These are phyloP conservation scores for Eremophila alpestris DNA, from an alignment of 2,797 vertebrate genomes.

Conservation along the genomic window DNA sequence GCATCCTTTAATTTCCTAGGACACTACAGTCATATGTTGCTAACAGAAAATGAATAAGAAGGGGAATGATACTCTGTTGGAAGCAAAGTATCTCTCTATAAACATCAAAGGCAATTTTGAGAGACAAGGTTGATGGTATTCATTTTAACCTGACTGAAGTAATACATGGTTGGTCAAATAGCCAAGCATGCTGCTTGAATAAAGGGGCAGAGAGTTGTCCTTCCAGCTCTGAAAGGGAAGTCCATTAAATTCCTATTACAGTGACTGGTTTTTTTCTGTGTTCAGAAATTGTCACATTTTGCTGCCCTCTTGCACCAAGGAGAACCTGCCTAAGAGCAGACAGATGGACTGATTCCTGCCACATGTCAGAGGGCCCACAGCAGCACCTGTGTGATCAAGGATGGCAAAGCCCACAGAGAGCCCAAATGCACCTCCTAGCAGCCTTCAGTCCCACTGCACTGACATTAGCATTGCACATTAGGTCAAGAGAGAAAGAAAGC, in stretches of 20 bases:
- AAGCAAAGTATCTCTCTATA: background rate
- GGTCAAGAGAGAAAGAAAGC: background rate
- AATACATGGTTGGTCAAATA: background rate
- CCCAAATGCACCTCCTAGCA: background rate
- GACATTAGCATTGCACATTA: background rate
- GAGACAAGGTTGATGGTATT: background rate
- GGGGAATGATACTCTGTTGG: background rate
- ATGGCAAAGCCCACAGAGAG: background rate
- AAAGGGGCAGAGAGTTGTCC: background rate
- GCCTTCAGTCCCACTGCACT: background rate
- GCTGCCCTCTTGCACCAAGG: background rate
- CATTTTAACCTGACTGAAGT: background rate
- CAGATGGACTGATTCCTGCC: background rate
- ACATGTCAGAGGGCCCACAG: accelerated
- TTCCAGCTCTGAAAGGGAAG: background rate
- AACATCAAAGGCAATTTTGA: background rate
- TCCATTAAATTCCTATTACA: background rate
- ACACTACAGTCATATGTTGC: background rate
- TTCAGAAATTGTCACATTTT: background rate
- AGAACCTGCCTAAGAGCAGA: background rate
- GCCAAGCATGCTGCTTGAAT: background rate
- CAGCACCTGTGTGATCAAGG: background rate
- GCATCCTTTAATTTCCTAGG: background rate
- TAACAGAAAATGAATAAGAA: background rate
- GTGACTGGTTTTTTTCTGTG: background rate